Evolutionary conservation across 2,888 invertebrate species (phyloP).

Genomic region (Venusia cambrica): DNA sequence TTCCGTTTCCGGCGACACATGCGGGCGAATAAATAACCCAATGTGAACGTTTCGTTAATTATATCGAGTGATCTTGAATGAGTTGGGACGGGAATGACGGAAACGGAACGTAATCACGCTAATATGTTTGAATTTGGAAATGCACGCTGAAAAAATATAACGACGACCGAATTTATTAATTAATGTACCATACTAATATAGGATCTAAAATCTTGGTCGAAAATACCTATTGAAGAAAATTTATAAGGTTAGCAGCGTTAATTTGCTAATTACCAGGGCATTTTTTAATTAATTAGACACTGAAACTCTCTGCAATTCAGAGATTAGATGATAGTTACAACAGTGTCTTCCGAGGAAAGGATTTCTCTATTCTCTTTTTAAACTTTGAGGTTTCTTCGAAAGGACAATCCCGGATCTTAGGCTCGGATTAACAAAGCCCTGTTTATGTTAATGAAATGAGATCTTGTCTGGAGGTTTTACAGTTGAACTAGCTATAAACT

Average conservation of each 20-base stretch:
- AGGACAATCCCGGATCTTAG: conserved; percentile 25
- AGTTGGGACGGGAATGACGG: too few species aligned
- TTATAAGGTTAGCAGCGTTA: too few species aligned
- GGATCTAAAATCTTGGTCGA: too few species aligned
- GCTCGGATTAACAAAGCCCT: conserved; percentile 41
- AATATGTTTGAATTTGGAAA: conserved; percentile 53
- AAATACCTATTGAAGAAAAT: too few species aligned
- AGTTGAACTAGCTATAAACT: conserved; percentile 21
- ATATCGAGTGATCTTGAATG: conserved; percentile 70
- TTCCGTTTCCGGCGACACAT: conserved; percentile 61
- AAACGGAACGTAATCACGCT: conserved; percentile 56
- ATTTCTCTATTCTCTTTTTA: conserved; percentile 23
- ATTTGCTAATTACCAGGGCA: too few species aligned
- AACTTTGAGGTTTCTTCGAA: conserved; percentile 25
- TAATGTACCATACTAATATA: too few species aligned
- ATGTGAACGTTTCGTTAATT: conserved; percentile 71
- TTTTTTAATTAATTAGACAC: too few species aligned
- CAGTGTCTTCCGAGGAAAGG: conserved; percentile 3
- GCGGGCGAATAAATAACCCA: conserved; percentile 77
- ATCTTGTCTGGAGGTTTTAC: conserved; percentile 38
- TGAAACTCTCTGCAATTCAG: conserved; percentile 3
- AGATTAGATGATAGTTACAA: conserved; percentile 5
- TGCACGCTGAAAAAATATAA: not conserved
- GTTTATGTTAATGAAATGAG: conserved; percentile 53
- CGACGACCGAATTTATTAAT: too few species aligned